A percentile compares a stretch with the other conserved stretches of the same genome.
These are phyloP conservation scores for Phenganax subtilis DNA, from an alignment of 92 coral and sea anemone species.

Conservation along the genomic window DNA sequence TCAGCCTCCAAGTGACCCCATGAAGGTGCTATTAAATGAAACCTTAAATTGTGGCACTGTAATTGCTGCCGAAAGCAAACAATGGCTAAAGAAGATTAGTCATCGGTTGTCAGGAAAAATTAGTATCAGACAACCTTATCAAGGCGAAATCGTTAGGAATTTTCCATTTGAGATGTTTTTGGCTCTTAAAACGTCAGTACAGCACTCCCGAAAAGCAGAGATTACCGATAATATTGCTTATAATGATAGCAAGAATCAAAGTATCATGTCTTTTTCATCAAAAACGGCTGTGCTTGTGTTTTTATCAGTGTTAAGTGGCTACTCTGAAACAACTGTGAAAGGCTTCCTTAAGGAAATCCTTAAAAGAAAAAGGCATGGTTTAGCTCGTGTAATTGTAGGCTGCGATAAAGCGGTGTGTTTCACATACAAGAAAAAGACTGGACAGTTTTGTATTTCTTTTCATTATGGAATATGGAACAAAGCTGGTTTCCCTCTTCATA, in stretches of 20 bases:
- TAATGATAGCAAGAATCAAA: conserved; percentile 52
- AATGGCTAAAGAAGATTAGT: background rate
- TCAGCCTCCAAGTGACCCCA: background rate
- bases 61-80: background rate
- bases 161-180: background rate
- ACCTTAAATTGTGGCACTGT: background rate
- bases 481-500: conserved; percentile 57
- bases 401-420: conserved; percentile 47
- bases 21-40: background rate
- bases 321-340: conserved; percentile 46
- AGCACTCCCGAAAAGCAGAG: too few species aligned
- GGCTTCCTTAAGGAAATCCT: conserved; percentile 45
- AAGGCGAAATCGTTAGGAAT: background rate
- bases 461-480: conserved; percentile 72
- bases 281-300: conserved; percentile 48
- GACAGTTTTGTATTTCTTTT: conserved; percentile 52
- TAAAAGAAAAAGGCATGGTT: conserved; percentile 51
- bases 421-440: conserved; percentile 47
- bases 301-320: conserved; percentile 49
- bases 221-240: background rate
- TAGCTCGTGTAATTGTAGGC: conserved; percentile 50
- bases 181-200: too few species aligned
- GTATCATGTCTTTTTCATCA: conserved; percentile 55
- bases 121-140: background rate
- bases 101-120: background rate